These are phyloP conservation scores for Cephalotes varians DNA, from an alignment of 2,888 invertebrate species.

Conservation along the genomic window DNA sequence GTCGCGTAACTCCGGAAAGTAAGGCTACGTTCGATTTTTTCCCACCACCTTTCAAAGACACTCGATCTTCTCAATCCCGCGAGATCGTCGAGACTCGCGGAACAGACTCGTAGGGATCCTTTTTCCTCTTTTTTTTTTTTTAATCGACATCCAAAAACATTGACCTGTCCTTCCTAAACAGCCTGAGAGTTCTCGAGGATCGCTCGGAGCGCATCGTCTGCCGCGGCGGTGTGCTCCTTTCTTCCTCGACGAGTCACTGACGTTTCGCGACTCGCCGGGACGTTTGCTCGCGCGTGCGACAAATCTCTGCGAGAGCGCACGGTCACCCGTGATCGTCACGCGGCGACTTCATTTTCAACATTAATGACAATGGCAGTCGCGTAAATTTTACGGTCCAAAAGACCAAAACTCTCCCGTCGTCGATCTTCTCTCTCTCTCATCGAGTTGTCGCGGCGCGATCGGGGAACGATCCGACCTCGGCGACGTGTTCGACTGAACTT, in stretches of 20 bases:
- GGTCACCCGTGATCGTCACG: not conserved
- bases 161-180: slow-evolving; percentile 10
- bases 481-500: slow-evolving; percentile 70
- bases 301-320: slow-evolving; percentile 17
- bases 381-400: not conserved
- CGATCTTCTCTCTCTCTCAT: not conserved
- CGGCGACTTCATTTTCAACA: slow-evolving; percentile 3
- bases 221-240: slow-evolving; percentile 6
- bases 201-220: slow-evolving; percentile 13
- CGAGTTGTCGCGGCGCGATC: not conserved
- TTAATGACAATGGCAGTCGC: slow-evolving; percentile 23
- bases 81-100: not conserved
- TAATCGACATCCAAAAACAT: slow-evolving; percentile 1
- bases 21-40: not conserved
- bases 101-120: not conserved
- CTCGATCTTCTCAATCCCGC: not conserved
- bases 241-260: slow-evolving; percentile 8
- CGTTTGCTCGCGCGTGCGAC: slow-evolving; percentile 13
- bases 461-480: not conserved
- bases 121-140: not conserved
- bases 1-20: not conserved
- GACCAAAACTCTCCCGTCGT: not conserved
- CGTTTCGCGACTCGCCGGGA: not conserved
- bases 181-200: not conserved
- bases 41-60: not conserved